A percentile compares a stretch with the other conserved stretches of the same genome.
These are phyloP conservation scores for pig (Sus scrofa) DNA, from an alignment of 2,113 vertebrate species.

Conservation along the genomic window DNA sequence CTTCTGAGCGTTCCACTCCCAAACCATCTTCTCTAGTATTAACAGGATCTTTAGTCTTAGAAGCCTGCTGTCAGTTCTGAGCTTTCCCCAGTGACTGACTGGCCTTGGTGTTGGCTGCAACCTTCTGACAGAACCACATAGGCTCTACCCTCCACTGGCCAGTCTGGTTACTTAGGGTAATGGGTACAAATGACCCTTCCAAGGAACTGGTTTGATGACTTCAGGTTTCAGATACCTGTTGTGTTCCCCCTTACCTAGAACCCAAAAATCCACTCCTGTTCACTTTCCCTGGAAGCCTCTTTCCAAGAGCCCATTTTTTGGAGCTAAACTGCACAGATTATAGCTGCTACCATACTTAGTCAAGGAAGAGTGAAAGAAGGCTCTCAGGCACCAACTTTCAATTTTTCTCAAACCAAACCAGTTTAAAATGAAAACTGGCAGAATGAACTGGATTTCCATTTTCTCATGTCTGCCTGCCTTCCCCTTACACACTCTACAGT, in stretches of 20 bases:
- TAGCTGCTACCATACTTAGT: constrained; percentile 36
- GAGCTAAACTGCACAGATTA: constrained; percentile 34
- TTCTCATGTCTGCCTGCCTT: constrained; percentile 46
- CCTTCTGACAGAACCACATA: not conserved
- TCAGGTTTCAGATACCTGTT: not conserved
- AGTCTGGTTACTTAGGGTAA: not conserved
- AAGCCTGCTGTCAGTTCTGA: not conserved
- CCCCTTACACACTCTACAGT: not conserved
- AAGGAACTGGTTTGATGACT: not conserved
- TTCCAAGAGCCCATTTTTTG: not conserved
- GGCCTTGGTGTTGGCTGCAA: not conserved
- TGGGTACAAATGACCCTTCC: not conserved
- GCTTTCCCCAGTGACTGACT: not conserved
- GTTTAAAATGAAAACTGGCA: constrained; percentile 42
- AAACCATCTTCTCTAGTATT: not conserved
- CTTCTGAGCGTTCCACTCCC: not conserved
- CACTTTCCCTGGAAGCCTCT: not conserved
- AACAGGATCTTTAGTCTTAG: not conserved
- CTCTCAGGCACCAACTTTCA: not conserved
- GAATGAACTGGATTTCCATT: constrained; percentile 34
- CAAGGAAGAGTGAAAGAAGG: not conserved
- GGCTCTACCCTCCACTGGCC: not conserved
- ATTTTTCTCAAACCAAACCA: constrained; percentile 44
- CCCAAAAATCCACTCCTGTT: not conserved
- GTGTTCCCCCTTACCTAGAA: not conserved